Evolutionary conservation across 1,140 invertebrate genomes (phyloP).

Genomic region (Ceratina calcarata): DNA sequence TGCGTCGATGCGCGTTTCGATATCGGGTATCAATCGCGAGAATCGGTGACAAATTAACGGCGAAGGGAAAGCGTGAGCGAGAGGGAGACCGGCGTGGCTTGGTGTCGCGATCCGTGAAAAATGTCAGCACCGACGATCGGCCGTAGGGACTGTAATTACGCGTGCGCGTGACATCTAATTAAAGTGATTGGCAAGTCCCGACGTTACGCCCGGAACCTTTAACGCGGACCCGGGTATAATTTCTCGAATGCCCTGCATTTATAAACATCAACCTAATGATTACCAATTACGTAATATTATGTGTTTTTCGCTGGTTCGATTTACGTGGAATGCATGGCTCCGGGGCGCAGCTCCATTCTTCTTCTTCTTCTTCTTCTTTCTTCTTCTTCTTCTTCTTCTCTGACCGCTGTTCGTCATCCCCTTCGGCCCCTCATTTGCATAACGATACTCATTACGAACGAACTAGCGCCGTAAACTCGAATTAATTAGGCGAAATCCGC

Average conservation of each 20-base stretch:
- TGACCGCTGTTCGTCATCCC: not conserved
- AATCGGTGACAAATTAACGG: constrained; percentile 8
- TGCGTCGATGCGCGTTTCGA: not conserved
- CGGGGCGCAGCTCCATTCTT: not conserved
- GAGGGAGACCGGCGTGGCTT: no score
- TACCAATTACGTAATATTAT: constrained; percentile 50
- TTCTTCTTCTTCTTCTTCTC: not conserved
- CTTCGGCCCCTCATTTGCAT: constrained; percentile 26
- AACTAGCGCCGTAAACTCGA: constrained; percentile 27
- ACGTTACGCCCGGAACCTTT: not conserved
- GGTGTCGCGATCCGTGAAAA: not conserved
- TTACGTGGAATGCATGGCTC: constrained; percentile 14
- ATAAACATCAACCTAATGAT: constrained; percentile 43
- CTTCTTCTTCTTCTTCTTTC: not conserved
- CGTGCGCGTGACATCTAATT: constrained; percentile 43
- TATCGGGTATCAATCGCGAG: not conserved
- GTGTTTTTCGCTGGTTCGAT: constrained; percentile 30
- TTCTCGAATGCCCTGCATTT: constrained; percentile 29
- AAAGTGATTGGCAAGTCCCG: constrained; percentile 39
- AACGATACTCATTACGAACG: constrained; percentile 21
- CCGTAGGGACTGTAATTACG: constrained; percentile 8
- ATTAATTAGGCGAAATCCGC: constrained; percentile 7
- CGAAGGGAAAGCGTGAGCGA: not conserved
- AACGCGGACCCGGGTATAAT: constrained; percentile 17
- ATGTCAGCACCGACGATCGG: constrained; percentile 29